A percentile compares a stretch with the other conserved stretches of the same genome.
Evolutionary conservation across 2,888 invertebrate genomes (phyloP).

Genomic region (Nomada hirtipes): DNA sequence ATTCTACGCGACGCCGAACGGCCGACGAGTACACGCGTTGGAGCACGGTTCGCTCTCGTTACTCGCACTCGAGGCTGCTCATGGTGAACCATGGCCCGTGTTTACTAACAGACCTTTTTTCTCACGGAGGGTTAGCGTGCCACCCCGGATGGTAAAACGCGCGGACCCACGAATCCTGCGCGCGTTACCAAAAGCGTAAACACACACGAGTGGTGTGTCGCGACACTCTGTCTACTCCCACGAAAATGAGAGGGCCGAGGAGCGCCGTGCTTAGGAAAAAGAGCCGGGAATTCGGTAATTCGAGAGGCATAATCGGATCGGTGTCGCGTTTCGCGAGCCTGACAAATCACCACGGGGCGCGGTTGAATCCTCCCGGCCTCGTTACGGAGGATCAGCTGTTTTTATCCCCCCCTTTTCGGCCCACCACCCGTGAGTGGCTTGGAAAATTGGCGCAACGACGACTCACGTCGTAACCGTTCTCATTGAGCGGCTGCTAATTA

Average conservation of each 20-base stretch:
- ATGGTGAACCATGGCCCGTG: slow-evolving; percentile 27
- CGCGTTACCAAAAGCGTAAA: slow-evolving; percentile 54
- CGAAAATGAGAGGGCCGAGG: slow-evolving; percentile 19
- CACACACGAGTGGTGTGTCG: slow-evolving; percentile 19
- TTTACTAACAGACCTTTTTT: slow-evolving; percentile 68
- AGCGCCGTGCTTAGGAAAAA: slow-evolving; percentile 31
- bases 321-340: slow-evolving; percentile 73
- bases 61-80: slow-evolving; percentile 13
- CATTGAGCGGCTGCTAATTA: slow-evolving; percentile 35
- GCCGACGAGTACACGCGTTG: slow-evolving; percentile 19
- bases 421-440: not conserved
- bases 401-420: slow-evolving; percentile 14
- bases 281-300: slow-evolving; percentile 72
- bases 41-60: slow-evolving; percentile 9
- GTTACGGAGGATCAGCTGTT: slow-evolving; percentile 64
- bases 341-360: slow-evolving; percentile 64
- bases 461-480: slow-evolving; percentile 13
- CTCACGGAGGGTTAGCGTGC: slow-evolving; percentile 55
- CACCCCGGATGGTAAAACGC: not conserved
- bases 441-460: slow-evolving; percentile 32
- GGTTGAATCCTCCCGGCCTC: slow-evolving; percentile 59
- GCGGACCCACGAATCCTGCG: slow-evolving; percentile 25
- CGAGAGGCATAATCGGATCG: slow-evolving; percentile 79
- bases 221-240: slow-evolving; percentile 18
- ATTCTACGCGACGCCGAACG: slow-evolving; percentile 11